Base-by-base conservation (phyloP, 2,797 vertebrate species). In the Catamblyrhynchus diadema region DNA sequence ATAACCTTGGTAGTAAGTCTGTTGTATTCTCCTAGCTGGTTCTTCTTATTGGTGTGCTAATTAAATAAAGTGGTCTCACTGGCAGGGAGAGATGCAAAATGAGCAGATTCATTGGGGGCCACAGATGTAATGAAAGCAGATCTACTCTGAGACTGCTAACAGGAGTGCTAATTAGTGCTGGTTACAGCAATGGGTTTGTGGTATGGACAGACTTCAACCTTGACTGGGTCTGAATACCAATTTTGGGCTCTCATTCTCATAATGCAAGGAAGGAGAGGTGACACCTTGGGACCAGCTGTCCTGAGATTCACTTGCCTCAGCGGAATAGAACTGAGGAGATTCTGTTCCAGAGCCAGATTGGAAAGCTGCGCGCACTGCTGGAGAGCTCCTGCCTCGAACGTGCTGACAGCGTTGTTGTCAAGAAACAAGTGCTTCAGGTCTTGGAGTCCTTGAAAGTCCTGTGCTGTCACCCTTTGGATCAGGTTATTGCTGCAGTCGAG, bases 301-400 rank as follows among this genome's bases (percentile, higher is more conserved):
- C 48, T 77, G 54, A 61, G 62, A 82, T 86, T 82, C 79, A 95
- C 97, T 97, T 97, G 98, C 98, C 98, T 98, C 32, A 97, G 88
- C 1, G 98, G 98, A 87, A 98, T 96, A 44, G 98, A 97, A 71
- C 96, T 59, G 23, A 98, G 97, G 48, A 97, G 96, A 72, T 98
- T 99, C 97, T 98, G 98, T 80, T 98, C 98, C 97, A 98, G 90
- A 0, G 98, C 98, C 88, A 98, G 91, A 81, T 98, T 98, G 6
- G 97, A 98, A 64, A 98, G 97, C 57, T 98, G 97, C 0, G 24
- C 78, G n/a, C 98, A 98, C 88, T 96, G 97, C 88, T 97, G 98
- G 88, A 98, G 97, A 72, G 98, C 98, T 45, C 97, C 98, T 7
- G 96, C 97, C 93, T 98, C 98, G 3, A 98, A 98, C 15, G n/a